Conservation (phyloP, 2,113 vertebrate genomes). For the Rallus limicola region DNA sequence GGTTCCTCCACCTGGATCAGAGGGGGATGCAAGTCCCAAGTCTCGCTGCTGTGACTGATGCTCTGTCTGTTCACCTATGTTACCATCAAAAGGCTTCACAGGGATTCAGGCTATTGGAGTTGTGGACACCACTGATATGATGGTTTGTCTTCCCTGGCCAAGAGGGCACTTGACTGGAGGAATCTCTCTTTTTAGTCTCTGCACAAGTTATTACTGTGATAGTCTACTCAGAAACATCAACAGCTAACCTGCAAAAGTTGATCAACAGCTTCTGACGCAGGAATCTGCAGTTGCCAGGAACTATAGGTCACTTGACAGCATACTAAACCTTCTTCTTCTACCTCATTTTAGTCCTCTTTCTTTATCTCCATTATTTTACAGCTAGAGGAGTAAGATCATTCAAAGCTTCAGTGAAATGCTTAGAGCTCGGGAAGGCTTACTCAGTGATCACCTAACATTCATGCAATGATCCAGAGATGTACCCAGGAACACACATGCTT, state of each 20-base stretch:
- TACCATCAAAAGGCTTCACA: no score
- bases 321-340: not conserved
- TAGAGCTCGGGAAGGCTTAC: not conserved
- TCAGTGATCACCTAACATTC: not conserved
- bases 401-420: not conserved
- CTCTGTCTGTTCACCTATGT: not conserved
- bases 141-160: accelerated
- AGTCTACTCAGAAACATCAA: not conserved
- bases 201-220: not conserved
- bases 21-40: not conserved
- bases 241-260: no score
- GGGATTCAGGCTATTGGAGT: no score
- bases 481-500: not conserved
- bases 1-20: not conserved
- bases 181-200: not conserved
- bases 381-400: not conserved
- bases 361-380: not conserved
- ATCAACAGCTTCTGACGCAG: not conserved
- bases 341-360: not conserved
- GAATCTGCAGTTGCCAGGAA: not conserved
- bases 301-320: not conserved
- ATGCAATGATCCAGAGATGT: accelerated
- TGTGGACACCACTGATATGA: accelerated
- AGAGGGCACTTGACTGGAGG: not conserved
- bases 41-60: not conserved